Conservation (phyloP, 2,113 vertebrate genomes). For the Onychorhynchus coronatus region DNA sequence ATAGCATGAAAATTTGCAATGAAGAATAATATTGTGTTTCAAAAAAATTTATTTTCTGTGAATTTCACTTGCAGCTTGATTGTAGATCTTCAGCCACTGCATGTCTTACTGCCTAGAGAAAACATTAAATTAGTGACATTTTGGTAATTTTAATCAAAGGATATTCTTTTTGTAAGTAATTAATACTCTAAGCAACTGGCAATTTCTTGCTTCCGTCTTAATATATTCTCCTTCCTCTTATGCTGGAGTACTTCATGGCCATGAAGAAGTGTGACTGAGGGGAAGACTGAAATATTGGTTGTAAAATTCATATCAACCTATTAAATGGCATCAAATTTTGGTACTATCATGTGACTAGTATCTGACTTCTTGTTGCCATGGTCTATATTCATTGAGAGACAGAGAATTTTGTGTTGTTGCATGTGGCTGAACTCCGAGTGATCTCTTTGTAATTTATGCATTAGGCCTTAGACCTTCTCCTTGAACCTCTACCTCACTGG, state of each 20-base stretch:
- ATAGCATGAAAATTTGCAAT: slow-evolving; percentile 34
- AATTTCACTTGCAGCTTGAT: background rate
- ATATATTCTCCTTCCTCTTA: background rate
- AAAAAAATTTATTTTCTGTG: background rate
- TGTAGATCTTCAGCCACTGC: background rate
- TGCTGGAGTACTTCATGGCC: background rate
- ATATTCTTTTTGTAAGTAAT: background rate
- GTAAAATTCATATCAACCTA: background rate
- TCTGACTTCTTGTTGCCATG: accelerated
- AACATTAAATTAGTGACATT: background rate
- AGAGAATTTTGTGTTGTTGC: background rate
- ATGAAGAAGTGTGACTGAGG: background rate
- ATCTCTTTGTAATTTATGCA: background rate
- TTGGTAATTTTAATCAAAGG: background rate
- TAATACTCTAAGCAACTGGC: background rate
- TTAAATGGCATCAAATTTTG: background rate
- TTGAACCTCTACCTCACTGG: background rate
- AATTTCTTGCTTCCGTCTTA: background rate
- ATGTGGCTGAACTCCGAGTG: background rate
- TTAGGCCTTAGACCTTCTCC: background rate
- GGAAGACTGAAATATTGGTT: background rate
- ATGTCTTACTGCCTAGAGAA: background rate
- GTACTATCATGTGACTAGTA: background rate
- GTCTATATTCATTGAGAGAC: background rate
- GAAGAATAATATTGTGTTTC: slow-evolving; percentile 31